Evolutionary conservation across 2,797 vertebrate species (phyloP), one percentile per base, ranked within the genome.

Genomic region (Lateolabrax maculatus): DNA sequence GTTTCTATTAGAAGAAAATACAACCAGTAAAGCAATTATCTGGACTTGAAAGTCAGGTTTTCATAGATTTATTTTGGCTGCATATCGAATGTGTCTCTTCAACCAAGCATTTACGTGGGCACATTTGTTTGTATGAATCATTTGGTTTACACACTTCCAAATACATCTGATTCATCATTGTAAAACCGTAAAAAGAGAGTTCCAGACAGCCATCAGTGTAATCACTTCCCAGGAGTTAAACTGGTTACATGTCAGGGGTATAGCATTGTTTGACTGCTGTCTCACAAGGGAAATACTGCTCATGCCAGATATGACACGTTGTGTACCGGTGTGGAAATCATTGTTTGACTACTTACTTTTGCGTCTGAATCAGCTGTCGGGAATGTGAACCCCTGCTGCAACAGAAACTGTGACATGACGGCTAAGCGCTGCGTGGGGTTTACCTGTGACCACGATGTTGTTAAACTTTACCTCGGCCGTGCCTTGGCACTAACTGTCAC

Each of bases 321-420:
- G 46, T 25, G 27, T 34, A 61, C 39, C 43, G 34, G 31, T 16
- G 37, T 67, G 31, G 25, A 72, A 74, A 62, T 77, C 5, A 11
- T 44, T 13, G 23, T 25, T 56, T 0, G 10, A 46, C 34, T 62
- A 12, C 71, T 23, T 41, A 3, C 48, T 64, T 68, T 41, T 60
- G 44, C 48, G 46, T 64, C n/a, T 68, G 44, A 75, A 41, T 92
- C 81, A 85, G 48, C 67, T 37, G 71, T 23, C 1, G 29, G 77
- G 87, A 90, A 92, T 90, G 89, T 75, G 83, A 66, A 23, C 36
- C 72, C 74, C 77, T 15, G 44, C 75, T 52, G 83, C 23, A 52
- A 60, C 71, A 71, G 53, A 41, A 72, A 64, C 48, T 36, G 16
- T 18, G 36, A 61, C 71, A 10, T 25, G 49, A 51, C 12, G 21